Evolutionary conservation across 1,140 invertebrate genomes (phyloP).

Genomic region (Bombus vancouverensis): DNA sequence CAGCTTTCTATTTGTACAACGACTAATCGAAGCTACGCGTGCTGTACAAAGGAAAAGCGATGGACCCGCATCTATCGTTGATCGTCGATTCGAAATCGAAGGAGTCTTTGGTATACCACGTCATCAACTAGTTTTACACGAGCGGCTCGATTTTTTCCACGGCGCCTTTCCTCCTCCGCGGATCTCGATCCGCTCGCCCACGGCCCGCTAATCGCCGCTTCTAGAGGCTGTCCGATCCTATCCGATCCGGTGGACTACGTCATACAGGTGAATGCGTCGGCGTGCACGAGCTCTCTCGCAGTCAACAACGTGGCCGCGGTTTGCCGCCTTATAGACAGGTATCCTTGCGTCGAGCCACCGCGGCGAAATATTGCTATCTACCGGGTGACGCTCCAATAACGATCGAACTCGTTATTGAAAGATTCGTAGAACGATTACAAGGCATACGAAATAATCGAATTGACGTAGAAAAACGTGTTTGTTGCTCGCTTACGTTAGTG

Average conservation of each 20-base stretch:
- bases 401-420: not conserved
- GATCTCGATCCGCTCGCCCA: slow-evolving; percentile 63
- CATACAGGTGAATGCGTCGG: slow-evolving; percentile 77
- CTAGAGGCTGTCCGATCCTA: slow-evolving; percentile 61
- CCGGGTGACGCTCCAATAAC: slow-evolving; percentile 45
- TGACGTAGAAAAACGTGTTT: not conserved
- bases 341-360: slow-evolving; percentile 54
- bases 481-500: not conserved
- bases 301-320: slow-evolving; percentile 63
- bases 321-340: slow-evolving; percentile 70
- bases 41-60: not conserved
- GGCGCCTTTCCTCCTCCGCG: slow-evolving; percentile 67
- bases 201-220: slow-evolving; percentile 59
- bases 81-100: not conserved
- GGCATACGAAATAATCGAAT: too few species aligned
- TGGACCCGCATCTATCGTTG: not conserved
- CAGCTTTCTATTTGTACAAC: not conserved
- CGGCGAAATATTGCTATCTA: slow-evolving; percentile 53
- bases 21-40: not conserved
- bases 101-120: slow-evolving; percentile 40
- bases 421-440: not conserved
- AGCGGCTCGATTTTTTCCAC: slow-evolving; percentile 55
- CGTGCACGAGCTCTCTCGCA: slow-evolving; percentile 63
- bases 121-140: slow-evolving; percentile 66
- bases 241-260: slow-evolving; percentile 74